phyloP scores from a whole-genome alignment of 2,113 vertebrate species.

The Xiphias gladius region DNA sequence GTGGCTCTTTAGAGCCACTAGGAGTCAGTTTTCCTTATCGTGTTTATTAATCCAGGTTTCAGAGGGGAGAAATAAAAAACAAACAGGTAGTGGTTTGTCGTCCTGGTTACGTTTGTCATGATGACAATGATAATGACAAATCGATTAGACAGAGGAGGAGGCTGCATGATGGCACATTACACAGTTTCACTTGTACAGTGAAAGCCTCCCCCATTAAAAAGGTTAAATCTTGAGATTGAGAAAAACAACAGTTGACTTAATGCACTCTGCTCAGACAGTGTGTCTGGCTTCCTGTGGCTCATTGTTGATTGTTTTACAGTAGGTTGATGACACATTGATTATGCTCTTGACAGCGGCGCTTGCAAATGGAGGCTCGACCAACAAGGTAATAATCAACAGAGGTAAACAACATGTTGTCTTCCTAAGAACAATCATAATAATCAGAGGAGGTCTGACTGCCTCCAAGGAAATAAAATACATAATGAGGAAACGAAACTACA shows the following conservation, averaged over 20 bases:
- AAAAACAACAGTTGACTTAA: constrained; percentile 18
- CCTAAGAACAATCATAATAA: constrained; percentile 52
- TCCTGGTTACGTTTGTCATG: background rate
- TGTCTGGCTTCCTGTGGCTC: constrained; percentile 33
- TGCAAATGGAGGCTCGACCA: constrained; percentile 47
- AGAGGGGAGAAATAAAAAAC: background rate
- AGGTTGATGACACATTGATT: constrained; percentile 5
- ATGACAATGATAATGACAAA: constrained; percentile 5
- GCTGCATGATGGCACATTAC: background rate
- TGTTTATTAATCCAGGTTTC: background rate
- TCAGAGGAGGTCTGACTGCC: constrained; percentile 11
- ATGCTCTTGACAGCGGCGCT: constrained; percentile 41
- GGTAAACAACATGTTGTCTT: constrained; percentile 60
- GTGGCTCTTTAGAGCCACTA: constrained; percentile 65
- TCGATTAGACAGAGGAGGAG: background rate
- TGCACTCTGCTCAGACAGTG: constrained; percentile 1
- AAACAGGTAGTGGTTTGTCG: background rate
- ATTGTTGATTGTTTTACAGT: constrained; percentile 25
- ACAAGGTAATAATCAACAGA: constrained; percentile 65
- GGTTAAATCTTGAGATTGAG: constrained; percentile 10
- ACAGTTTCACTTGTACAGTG: background rate
- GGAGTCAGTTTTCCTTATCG: constrained; percentile 69
- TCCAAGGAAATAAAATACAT: constrained; percentile 29
- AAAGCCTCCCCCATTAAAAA: constrained; percentile 1
- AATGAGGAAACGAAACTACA: background rate